Base-by-base conservation (phyloP, 2,888 invertebrate genomes). In the Polyploca ridens region DNA sequence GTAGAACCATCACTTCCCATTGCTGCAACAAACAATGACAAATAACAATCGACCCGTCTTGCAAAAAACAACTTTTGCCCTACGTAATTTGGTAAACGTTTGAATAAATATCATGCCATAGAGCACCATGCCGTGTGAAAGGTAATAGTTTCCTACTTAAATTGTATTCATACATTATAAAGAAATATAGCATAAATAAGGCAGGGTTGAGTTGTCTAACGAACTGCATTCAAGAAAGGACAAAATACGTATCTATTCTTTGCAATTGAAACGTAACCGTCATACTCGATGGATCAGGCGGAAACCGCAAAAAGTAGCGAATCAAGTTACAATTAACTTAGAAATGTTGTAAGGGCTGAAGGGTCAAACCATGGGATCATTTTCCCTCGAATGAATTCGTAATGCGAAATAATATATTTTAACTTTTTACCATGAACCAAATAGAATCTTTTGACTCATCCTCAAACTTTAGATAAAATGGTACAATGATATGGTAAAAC, bases 1-100 rank as follows among this genome's bases (percentile, higher is more conserved):
- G 96, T 73, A 98, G 93, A 49, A 98, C 94, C 87, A 97, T 91
- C 77, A 97, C 91, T 90, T 98, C 98, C 97, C 97, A 97, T 87
- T 95, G 96, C 97, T 97, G 94, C 71, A 90, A 91, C 81, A 90
- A 90, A 80, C 72, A 66, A 72, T 73, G 75, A 75, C n/a, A 44
- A 59, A 62, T 67, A 70, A 66, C 67, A 64, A 58, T 54, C 16
- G 19, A 54, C 3, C 16, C 54, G 54, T 54, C 16, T 6, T 10
- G 54, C 54, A 54, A 19, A 19, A 19, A 19, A 16, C 49, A 49
- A 49, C 5, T 16, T 14, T 49, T 16, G 49, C 49, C 46, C 46
- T 49, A n/a, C 14, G 49, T 16, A 16, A 10, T 16, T 49, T 6
- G 8, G n/a, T 46, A 46, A 54, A 54, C 54, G 4, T 54, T 16